Evolutionary conservation across 2,113 vertebrate genomes (phyloP).

Genomic region (Erythrolamprus reginae): DNA sequence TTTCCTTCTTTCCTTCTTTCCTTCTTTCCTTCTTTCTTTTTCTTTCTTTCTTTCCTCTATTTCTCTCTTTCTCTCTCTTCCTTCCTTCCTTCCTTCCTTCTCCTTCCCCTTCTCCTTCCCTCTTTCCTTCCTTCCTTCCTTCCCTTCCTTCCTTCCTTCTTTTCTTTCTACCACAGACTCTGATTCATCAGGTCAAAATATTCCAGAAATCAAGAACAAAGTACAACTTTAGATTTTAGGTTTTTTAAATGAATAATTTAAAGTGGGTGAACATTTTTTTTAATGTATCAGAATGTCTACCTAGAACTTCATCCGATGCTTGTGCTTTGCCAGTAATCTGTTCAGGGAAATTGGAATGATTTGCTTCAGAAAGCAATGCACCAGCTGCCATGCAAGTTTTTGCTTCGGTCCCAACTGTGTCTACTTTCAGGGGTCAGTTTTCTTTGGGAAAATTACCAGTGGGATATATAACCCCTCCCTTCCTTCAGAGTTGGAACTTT

Average conservation of each 20-base stretch:
- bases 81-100: no score
- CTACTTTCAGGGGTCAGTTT: neutral
- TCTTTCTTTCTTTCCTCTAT: neutral
- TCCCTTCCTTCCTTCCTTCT: no score
- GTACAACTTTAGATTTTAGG: neutral
- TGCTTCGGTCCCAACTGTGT: neutral
- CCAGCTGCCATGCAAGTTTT: neutral
- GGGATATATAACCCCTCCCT: neutral
- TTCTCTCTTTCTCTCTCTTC: neutral
- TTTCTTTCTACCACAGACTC: neutral
- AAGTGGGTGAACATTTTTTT: neutral
- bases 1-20: neutral
- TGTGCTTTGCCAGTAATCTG: neutral
- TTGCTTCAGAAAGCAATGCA: neutral
- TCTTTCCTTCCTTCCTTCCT: no score
- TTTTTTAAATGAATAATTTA: neutral
- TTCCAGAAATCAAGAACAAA: neutral
- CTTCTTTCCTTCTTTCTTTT: neutral
- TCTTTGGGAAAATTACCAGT: neutral
- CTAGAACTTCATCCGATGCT: neutral
- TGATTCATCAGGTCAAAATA: neutral
- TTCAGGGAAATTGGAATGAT: neutral
- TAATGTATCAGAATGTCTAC: neutral
- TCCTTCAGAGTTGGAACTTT: neutral
- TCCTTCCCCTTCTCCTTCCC: no score